phyloP scores from a whole-genome alignment of 1,140 invertebrate genomes.

The Schlechtendalia chinensis region DNA sequence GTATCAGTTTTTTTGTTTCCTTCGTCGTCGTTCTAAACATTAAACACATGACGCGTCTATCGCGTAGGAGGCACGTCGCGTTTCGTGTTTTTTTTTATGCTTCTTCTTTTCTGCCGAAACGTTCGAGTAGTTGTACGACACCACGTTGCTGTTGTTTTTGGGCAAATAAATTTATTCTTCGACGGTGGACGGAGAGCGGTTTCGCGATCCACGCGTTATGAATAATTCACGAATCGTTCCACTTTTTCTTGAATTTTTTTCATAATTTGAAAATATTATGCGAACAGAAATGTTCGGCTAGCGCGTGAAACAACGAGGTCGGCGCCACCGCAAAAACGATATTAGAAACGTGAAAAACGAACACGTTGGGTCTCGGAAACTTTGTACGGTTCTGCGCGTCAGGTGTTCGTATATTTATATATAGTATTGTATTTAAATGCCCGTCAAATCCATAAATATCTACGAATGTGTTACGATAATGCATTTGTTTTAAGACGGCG shows the following conservation, averaged over 20 bases:
- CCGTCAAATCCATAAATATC: too few species aligned
- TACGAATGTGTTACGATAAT: too few species aligned
- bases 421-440: too few species aligned
- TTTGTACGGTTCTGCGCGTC: too few species aligned
- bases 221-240: constrained; percentile 27
- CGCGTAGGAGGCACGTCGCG: too few species aligned
- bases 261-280: constrained; percentile 10
- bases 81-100: background rate
- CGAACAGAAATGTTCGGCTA: background rate
- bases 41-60: too few species aligned
- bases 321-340: background rate
- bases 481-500: too few species aligned
- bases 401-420: too few species aligned
- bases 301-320: background rate
- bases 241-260: constrained; percentile 6
- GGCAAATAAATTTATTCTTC: background rate
- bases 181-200: background rate
- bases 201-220: background rate
- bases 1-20: background rate
- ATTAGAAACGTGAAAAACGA: background rate
- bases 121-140: too few species aligned
- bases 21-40: too few species aligned
- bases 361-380: background rate
- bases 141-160: background rate
- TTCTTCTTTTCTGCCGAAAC: background rate